These are phyloP conservation scores for Aldabrachelys gigantea DNA, from an alignment of 2,113 vertebrate species.

Conservation along the genomic window DNA sequence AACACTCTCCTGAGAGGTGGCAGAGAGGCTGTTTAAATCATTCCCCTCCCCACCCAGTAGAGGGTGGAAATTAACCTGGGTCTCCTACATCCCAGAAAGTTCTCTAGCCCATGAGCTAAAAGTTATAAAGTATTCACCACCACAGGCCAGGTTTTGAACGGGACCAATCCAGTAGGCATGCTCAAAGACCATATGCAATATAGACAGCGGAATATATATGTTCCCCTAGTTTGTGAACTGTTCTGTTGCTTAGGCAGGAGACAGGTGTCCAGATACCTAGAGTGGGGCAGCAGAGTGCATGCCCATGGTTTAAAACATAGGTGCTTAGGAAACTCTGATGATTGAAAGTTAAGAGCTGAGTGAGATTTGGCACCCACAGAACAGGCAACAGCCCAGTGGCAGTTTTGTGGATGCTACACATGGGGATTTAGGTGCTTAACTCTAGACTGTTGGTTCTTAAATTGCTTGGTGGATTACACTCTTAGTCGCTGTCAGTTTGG, in stretches of 20 bases:
- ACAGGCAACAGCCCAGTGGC: background rate
- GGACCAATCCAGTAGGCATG: background rate
- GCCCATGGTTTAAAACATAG: background rate
- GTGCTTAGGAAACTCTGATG: background rate
- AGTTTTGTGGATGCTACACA: background rate
- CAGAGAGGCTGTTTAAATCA: background rate
- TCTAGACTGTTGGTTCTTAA: background rate
- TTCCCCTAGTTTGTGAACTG: background rate
- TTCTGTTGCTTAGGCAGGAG: background rate
- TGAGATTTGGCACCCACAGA: background rate
- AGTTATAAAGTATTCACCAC: background rate
- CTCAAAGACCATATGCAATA: background rate
- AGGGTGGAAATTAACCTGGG: background rate
- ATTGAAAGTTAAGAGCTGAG: background rate
- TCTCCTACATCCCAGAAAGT: background rate
- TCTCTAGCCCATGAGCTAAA: background rate
- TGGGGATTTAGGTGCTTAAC: background rate
- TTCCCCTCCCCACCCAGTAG: background rate
- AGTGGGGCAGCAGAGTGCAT: background rate
- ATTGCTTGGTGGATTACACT: background rate
- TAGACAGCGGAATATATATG: background rate
- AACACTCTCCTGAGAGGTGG: background rate
- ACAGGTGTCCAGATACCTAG: background rate
- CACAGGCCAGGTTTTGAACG: background rate
- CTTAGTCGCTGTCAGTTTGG: background rate